A percentile compares a stretch with the other conserved stretches of the same genome.
Conservation (phyloP, 2,797 vertebrate genomes). For the Hemibagrus guttatus region DNA sequence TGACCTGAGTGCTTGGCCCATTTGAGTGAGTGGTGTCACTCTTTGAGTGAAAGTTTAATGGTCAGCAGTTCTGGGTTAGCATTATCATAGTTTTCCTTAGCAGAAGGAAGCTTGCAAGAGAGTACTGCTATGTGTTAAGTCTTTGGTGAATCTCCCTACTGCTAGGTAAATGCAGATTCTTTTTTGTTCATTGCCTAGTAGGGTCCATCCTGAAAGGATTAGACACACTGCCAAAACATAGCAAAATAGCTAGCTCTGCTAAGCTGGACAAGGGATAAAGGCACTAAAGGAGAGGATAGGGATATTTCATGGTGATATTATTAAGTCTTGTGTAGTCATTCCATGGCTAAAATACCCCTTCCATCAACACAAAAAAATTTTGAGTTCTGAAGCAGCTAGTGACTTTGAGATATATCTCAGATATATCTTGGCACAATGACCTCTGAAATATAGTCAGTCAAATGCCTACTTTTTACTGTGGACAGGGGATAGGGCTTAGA, state of each 20-base stretch:
- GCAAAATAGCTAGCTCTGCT: background rate
- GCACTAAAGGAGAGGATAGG: background rate
- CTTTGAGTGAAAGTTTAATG: background rate
- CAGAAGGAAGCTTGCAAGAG: background rate
- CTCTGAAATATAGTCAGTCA: background rate
- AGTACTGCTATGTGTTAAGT: background rate
- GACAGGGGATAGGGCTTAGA: background rate
- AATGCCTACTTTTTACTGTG: background rate
- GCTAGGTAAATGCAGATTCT: background rate
- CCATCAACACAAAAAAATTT: background rate
- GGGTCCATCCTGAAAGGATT: too few species aligned
- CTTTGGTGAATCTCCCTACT: background rate
- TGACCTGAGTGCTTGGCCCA: too few species aligned
- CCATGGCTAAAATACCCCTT: background rate
- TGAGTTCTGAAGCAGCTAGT: background rate
- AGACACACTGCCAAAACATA: background rate
- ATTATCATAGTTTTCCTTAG: background rate
- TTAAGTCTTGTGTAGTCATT: background rate
- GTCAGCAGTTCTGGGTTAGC: background rate
- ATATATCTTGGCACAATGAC: background rate
- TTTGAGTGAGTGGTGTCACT: background rate
- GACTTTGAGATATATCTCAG: background rate
- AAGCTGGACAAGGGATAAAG: background rate
- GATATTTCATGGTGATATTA: background rate
- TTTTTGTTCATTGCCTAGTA: background rate